Percentiles rank a stretch among this genome's conserved stretches.
These are phyloP conservation scores for Synergus gifuensis DNA, from an alignment of 2,888 invertebrate genomes.

Conservation along the genomic window DNA sequence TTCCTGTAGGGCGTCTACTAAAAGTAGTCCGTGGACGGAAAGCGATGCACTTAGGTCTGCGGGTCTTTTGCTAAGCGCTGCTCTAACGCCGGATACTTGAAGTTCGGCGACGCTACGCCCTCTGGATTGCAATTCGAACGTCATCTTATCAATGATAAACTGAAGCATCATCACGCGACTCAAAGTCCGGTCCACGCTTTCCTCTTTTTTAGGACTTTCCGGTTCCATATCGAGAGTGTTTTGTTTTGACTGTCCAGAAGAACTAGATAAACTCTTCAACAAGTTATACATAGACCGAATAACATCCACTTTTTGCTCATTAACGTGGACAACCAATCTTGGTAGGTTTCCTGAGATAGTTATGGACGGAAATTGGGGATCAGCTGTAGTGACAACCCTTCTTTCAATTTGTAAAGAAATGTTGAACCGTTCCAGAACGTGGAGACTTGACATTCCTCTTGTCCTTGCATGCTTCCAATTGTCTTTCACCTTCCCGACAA, in stretches of 20 bases:
- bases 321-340: slow-evolving; percentile 92
- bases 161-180: slow-evolving; percentile 85
- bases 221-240: slow-evolving; percentile 60
- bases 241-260: slow-evolving; percentile 54
- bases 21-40: slow-evolving; percentile 93
- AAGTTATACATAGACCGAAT: slow-evolving; percentile 81
- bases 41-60: slow-evolving; percentile 88
- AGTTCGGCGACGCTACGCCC: slow-evolving; percentile 95
- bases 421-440: slow-evolving; percentile 87
- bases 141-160: slow-evolving; percentile 92
- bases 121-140: slow-evolving; percentile 87
- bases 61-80: slow-evolving; percentile 86
- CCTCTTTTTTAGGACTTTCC: slow-evolving; percentile 73
- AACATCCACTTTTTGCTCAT: slow-evolving; percentile 91
- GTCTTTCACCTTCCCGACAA: slow-evolving; percentile 93
- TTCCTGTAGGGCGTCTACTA: slow-evolving; percentile 97
- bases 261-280: slow-evolving; percentile 67
- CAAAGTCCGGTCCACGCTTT: slow-evolving; percentile 63
- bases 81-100: slow-evolving; percentile 93
- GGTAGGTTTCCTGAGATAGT: slow-evolving; percentile 92
- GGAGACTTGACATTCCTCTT: slow-evolving; percentile 90
- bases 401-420: slow-evolving; percentile 86
- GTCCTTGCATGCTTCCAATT: slow-evolving; percentile 94
- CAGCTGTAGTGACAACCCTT: slow-evolving; percentile 88
- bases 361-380: slow-evolving; percentile 92